A percentile compares a stretch with the other conserved stretches of the same genome.
Evolutionary conservation across 2,888 invertebrate species (phyloP).

Genomic region (Celastrina argiolus): DNA sequence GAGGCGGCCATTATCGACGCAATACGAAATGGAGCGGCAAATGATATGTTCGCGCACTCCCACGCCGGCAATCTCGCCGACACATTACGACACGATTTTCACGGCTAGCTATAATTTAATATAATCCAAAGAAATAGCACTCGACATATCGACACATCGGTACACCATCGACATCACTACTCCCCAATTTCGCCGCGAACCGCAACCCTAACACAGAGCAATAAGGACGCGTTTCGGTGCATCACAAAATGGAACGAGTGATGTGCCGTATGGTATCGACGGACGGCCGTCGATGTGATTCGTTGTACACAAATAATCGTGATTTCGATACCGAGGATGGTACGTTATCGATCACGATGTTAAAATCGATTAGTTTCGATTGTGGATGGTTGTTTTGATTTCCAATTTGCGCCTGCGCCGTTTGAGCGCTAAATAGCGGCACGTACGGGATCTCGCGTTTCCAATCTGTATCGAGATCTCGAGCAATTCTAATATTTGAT

Average conservation of each 20-base stretch:
- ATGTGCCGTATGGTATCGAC: constrained; percentile 27
- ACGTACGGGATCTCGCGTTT: constrained; percentile 69
- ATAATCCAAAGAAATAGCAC: constrained; percentile 76
- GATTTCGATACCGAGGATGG: constrained; percentile 71
- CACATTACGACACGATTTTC: constrained; percentile 76
- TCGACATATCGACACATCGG: constrained; percentile 42
- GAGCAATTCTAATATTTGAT: constrained; percentile 23
- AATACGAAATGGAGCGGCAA: constrained; percentile 58
- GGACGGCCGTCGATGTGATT: constrained; percentile 36
- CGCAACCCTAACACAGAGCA: constrained; percentile 35
- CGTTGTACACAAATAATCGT: constrained; percentile 62
- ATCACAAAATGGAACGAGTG: constrained; percentile 30
- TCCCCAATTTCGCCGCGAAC: background rate
- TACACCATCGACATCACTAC: constrained; percentile 4
- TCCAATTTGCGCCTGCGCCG: constrained; percentile 75
- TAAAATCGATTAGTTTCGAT: constrained; percentile 73
- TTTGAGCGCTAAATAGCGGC: constrained; percentile 74
- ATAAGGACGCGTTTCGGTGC: constrained; percentile 46
- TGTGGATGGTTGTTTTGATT: constrained; percentile 75
- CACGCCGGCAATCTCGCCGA: constrained; percentile 67
- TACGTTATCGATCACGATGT: constrained; percentile 73
- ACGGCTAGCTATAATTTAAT: constrained; percentile 77
- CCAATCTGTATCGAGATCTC: constrained; percentile 42
- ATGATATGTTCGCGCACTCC: constrained; percentile 69
- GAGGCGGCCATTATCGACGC: constrained; percentile 63